These are phyloP conservation scores for Neoitamus cyanurus DNA, from an alignment of 2,888 invertebrate species.

Conservation along the genomic window DNA sequence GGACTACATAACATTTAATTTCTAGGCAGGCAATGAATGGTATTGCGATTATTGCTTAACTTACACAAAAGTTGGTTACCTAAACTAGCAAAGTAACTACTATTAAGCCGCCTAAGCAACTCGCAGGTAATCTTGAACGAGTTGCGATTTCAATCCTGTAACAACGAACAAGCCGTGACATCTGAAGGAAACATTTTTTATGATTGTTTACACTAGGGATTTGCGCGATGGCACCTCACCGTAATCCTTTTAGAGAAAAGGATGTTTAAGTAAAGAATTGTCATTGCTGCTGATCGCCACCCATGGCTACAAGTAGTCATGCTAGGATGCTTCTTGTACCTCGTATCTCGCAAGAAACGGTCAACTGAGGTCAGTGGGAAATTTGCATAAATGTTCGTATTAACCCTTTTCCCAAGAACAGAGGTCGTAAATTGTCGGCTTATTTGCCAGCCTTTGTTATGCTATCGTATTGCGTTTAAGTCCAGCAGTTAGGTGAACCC, in stretches of 20 bases:
- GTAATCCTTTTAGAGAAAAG: neutral
- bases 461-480: neutral
- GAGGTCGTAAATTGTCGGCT: neutral
- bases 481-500: neutral
- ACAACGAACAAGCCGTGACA: neutral
- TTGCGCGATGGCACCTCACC: neutral
- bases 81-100: neutral
- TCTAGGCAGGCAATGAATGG: too few species aligned
- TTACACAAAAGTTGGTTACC: too few species aligned
- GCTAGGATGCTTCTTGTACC: neutral
- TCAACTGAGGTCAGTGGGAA: neutral
- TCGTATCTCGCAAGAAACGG: neutral
- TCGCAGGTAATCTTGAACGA: too few species aligned
- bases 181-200: neutral
- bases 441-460: neutral
- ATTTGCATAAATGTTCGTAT: neutral
- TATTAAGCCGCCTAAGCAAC: neutral
- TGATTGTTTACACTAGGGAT: neutral
- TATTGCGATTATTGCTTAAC: too few species aligned
- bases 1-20: too few species aligned
- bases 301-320: neutral
- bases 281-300: neutral
- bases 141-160: neutral
- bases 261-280: neutral
- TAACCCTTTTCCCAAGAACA: neutral